phyloP scores from a whole-genome alignment of 2,113 vertebrate species.

The Pluvianellus socialis region DNA sequence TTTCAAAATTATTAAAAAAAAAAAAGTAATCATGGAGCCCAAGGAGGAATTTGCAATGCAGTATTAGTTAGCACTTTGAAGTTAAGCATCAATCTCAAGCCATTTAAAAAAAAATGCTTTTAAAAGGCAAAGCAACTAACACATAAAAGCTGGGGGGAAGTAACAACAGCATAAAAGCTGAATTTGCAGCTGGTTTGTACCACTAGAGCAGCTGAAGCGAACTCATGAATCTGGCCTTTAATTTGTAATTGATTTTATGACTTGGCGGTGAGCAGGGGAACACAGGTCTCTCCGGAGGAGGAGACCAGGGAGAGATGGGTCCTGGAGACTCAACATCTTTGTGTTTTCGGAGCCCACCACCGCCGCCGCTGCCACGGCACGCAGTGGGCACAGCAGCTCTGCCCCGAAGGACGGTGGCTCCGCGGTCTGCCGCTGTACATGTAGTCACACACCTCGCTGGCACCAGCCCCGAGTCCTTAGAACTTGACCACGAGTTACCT shows the following conservation, averaged over 20 bases:
- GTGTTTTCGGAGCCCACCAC: neutral
- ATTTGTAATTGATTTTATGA: constrained; percentile 36
- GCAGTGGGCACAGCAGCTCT: neutral
- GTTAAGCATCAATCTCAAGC: constrained; percentile 47
- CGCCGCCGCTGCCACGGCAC: accelerated
- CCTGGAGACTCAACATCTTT: neutral
- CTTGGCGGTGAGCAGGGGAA: neutral
- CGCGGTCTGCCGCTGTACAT: accelerated
- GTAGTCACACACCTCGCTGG: accelerated
- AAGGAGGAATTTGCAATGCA: constrained; percentile 30
- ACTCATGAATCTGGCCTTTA: constrained; percentile 39
- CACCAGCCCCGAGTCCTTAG: neutral
- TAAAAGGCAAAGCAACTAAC: constrained; percentile 42
- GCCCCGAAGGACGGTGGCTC: accelerated
- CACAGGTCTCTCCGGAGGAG: neutral
- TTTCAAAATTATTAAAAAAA: neutral
- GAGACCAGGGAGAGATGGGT: neutral
- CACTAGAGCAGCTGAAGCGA: neutral
- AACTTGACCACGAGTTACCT: neutral
- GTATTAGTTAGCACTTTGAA: constrained; percentile 45
- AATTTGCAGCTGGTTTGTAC: constrained; percentile 42
- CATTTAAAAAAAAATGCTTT: constrained; percentile 44
- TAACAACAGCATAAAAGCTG: constrained; percentile 5
- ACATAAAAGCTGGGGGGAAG: constrained; percentile 35
- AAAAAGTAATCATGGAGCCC: neutral